Conservation (phyloP, 64 coral and sea anemone genomes). For the Stichodactyla helianthus region DNA sequence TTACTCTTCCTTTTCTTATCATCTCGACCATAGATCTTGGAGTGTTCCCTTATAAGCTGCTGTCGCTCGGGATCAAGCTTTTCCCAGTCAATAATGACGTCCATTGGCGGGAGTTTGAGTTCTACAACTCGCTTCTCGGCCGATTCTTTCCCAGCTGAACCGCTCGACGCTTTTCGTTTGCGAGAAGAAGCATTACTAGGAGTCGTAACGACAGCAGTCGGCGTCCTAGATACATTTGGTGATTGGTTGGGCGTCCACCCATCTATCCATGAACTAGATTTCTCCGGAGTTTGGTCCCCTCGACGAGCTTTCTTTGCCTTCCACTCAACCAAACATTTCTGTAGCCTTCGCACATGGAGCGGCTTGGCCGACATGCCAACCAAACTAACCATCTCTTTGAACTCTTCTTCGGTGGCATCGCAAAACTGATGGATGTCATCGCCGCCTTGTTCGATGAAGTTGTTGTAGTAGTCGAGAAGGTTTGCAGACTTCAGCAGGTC, state of each 20-base stretch:
- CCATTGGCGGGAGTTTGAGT: conserved; percentile 96
- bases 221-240: conserved; percentile 40
- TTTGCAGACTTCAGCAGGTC: conserved; percentile 86
- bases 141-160: conserved; percentile 32
- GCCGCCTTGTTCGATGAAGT: conserved; percentile 98
- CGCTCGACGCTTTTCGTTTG: conserved; percentile 50
- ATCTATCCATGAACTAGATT: conserved; percentile 83
- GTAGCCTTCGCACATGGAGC: conserved; percentile 86
- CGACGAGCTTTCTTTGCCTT: conserved; percentile 65
- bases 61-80: conserved; percentile 93
- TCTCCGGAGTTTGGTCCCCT: conserved; percentile 13
- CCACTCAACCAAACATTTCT: conserved; percentile 96
- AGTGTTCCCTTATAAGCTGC: conserved; percentile 96
- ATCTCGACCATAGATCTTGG: conserved; percentile 93
- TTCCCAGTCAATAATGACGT: conserved; percentile 99
- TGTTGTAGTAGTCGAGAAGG: conserved; percentile 89
- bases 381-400: conserved; percentile 95
- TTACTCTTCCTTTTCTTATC: conserved; percentile 89
- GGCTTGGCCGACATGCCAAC: conserved; percentile 99
- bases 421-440: conserved; percentile 94
- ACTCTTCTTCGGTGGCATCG: conserved; percentile 94
- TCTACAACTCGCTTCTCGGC: conserved; percentile 89
- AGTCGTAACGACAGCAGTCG: conserved; percentile 38
- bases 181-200: conserved; percentile 23
- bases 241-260: conserved; percentile 75